Evolutionary conservation across 2,888 invertebrate genomes (phyloP), one percentile per base, ranked within the genome.

Genomic region (Philereme vetulata): DNA sequence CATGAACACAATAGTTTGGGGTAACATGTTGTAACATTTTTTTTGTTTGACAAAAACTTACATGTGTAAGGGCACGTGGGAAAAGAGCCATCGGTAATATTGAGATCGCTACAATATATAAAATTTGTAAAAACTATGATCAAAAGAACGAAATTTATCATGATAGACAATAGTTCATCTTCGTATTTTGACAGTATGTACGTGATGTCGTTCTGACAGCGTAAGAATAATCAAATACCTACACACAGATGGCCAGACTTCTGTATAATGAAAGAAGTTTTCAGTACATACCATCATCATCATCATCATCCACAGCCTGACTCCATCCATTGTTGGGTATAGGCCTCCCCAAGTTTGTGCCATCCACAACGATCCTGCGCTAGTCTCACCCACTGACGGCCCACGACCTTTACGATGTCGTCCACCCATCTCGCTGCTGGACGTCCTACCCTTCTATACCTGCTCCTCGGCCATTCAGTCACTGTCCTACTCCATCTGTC

Each of bases 81-180:
- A 62, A 78, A 71, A 32, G 66, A 71, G 48, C 82, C 82, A 78
- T 79, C 74, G 46, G 78, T 80, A 65, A 75, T 56, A 72, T 86
- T 85, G 64, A 64, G 66, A 54, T 72, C 62, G 65, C 77, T 69
- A 64, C 81, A 77, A 67, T 76, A 71, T 73, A 80, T 74, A 66
- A 80, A 70, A 68, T 83, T 77, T 80, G 78, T 78, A 85, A 84
- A 81, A 72, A 80, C 74, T 81, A 84, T 75, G 80, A 87, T 77
- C 75, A 90, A 86, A 86, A 86, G 76, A 76, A 78, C 76, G 78
- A 77, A 76, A 80, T 80, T 81, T 87, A 80, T 85, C 91, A 90
- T 90, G 80, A 70, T 90, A 85, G 78, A 70, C 83, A 86, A 85
- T 80, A 77, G 65, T 74, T 76, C 72, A 78, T 75, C 76, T 75